Conservation (phyloP, 2,888 invertebrate species). For the Xanthorhoe spadicearia region DNA sequence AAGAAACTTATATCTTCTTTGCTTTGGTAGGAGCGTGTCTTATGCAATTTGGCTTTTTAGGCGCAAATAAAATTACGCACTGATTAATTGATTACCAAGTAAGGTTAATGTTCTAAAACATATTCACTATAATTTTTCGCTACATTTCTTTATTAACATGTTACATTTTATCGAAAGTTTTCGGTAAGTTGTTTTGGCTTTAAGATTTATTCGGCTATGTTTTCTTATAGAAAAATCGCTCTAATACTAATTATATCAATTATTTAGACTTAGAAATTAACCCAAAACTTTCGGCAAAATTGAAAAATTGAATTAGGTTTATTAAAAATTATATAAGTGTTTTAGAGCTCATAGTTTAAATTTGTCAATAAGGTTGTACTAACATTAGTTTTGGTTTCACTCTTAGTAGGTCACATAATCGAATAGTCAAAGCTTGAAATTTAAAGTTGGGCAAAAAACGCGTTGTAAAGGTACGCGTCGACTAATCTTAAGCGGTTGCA, state of each 20-base stretch:
- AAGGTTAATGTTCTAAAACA: slow-evolving; percentile 51
- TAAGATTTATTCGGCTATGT: not conserved
- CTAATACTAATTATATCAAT: not conserved
- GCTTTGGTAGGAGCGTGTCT: slow-evolving; percentile 38
- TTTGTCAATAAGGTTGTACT: slow-evolving; percentile 53
- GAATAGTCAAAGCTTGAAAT: slow-evolving; percentile 21
- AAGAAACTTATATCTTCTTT: slow-evolving; percentile 5
- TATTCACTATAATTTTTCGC: slow-evolving; percentile 15
- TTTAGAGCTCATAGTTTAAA: slow-evolving; percentile 20
- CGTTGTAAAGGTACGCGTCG: not conserved
- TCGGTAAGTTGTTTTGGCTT: not conserved
- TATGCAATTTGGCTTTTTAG: slow-evolving; percentile 69
- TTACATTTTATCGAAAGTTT: not conserved
- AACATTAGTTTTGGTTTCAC: slow-evolving; percentile 41
- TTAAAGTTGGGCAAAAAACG: not conserved
- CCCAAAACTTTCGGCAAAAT: not conserved
- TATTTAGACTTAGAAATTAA: not conserved
- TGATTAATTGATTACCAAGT: slow-evolving; percentile 60
- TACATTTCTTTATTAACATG: not conserved
- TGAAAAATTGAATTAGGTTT: not conserved
- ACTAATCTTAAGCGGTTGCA: not conserved
- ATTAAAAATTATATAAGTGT: slow-evolving; percentile 5
- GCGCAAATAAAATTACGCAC: slow-evolving; percentile 51
- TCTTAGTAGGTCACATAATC: slow-evolving; percentile 17
- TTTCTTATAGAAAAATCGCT: not conserved